These are phyloP conservation scores for Arctocebus calabarensis DNA, from an alignment of 2,797 vertebrate species.

Conservation along the genomic window DNA sequence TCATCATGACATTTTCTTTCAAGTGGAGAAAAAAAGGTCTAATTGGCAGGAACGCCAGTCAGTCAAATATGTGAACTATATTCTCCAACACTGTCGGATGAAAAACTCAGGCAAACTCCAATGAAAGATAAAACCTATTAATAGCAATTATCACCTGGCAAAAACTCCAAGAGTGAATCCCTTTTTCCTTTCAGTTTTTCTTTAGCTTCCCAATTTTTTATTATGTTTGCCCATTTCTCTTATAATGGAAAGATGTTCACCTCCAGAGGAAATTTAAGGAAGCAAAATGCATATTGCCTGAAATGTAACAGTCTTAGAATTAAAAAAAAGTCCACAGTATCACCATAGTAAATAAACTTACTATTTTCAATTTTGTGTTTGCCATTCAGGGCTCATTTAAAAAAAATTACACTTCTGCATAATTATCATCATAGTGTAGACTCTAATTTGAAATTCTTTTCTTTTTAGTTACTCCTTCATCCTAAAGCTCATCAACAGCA, in stretches of 20 bases:
- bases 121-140: neutral
- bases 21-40: too few species aligned
- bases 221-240: neutral
- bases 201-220: neutral
- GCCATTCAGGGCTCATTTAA: neutral
- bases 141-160: neutral
- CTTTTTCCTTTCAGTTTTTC: neutral
- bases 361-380: neutral
- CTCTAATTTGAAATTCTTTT: neutral
- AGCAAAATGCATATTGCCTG: neutral
- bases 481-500: neutral
- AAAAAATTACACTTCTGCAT: neutral
- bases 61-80: neutral
- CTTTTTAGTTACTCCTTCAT: neutral
- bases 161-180: fast-evolving
- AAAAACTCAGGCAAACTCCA: neutral
- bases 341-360: neutral
- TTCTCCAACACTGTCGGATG: neutral
- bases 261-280: neutral
- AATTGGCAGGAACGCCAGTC: neutral
- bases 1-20: neutral
- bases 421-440: fast-evolving
- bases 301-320: neutral
- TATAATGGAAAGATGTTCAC: neutral
- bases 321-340: neutral